Percentiles rank a stretch among this genome's conserved stretches.
Conservation (phyloP, 2,797 vertebrate genomes). For the Nothura maculosa region DNA sequence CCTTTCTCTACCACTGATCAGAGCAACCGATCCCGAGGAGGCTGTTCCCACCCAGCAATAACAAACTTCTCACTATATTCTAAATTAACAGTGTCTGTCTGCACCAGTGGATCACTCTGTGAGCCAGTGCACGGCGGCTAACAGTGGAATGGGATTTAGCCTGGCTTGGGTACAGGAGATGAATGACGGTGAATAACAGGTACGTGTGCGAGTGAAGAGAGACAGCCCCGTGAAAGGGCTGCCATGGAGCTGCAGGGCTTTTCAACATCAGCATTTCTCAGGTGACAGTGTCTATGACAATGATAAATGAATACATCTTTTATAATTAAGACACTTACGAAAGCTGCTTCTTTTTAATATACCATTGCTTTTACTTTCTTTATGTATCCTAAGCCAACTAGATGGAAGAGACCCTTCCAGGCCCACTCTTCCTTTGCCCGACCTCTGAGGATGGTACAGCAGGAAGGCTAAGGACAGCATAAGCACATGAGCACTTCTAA, state of each 20-base stretch:
- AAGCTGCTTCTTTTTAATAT: neutral
- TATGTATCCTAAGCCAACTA: neutral
- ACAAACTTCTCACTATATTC: neutral
- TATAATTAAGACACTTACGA: neutral
- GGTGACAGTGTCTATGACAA: slow-evolving; percentile 26
- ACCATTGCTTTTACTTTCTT: neutral
- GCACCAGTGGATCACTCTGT: neutral
- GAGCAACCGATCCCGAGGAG: neutral
- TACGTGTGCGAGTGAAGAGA: slow-evolving; percentile 16
- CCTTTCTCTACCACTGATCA: neutral
- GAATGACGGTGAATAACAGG: neutral
- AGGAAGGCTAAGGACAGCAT: neutral
- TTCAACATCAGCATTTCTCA: slow-evolving; percentile 44
- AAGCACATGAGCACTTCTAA: neutral
- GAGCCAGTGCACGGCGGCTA: neutral
- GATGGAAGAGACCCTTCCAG: neutral
- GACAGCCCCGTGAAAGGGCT: neutral
- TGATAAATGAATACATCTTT: slow-evolving; percentile 3
- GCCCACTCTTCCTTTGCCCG: neutral
- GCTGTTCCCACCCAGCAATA: neutral
- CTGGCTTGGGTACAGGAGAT: neutral
- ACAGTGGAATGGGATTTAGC: neutral
- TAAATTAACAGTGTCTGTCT: neutral
- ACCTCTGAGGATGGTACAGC: neutral
- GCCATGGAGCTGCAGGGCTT: neutral